Conservation (phyloP, 2,113 vertebrate genomes). For the Delphinapterus leucas region DNA sequence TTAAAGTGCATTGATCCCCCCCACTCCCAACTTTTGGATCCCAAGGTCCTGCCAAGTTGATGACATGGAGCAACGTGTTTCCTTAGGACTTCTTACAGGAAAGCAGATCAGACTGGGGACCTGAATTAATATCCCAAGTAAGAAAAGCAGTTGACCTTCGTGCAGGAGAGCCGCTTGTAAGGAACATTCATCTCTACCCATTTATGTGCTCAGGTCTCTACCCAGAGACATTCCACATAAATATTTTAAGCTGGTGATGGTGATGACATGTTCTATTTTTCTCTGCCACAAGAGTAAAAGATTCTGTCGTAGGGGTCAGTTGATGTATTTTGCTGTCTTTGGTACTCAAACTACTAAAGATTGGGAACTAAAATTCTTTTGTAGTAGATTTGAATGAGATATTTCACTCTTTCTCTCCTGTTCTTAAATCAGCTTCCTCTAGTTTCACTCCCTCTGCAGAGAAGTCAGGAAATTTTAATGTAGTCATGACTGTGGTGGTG, state of each 20-base stretch:
- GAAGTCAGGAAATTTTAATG: neutral
- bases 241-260: neutral
- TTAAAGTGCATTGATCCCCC: neutral
- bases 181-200: neutral
- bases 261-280: neutral
- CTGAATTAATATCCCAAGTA: neutral
- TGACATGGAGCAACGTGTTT: neutral
- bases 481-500: neutral
- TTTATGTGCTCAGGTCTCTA: neutral
- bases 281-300: neutral
- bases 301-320: neutral
- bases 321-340: neutral
- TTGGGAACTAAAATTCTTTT: conserved; percentile 32
- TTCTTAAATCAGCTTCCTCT: neutral
- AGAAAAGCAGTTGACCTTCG: neutral
- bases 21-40: neutral
- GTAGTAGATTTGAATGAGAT: neutral
- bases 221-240: neutral
- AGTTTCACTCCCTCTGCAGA: neutral
- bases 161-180: neutral
- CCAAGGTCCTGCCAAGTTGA: neutral
- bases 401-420: neutral
- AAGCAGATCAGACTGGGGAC: neutral
- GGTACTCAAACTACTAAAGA: neutral
- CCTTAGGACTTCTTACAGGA: neutral